phyloP scores from a whole-genome alignment of 2,888 invertebrate genomes.

The Balanococcus diminutus region DNA sequence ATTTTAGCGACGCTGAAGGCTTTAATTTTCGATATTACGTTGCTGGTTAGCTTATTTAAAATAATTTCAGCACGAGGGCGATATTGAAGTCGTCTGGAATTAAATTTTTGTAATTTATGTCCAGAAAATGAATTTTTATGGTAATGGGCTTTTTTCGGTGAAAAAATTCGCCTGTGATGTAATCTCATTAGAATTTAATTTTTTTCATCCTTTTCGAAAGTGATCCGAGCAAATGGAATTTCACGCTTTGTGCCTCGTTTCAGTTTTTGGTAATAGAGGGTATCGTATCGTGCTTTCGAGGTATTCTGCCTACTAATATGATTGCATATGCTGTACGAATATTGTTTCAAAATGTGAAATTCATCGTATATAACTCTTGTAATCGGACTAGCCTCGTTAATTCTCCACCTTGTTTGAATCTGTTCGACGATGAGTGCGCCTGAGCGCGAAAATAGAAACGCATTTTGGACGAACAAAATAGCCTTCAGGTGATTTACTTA shows the following conservation, averaged over 20 bases:
- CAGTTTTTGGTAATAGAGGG: background rate
- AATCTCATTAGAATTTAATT: background rate
- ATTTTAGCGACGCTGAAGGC: background rate
- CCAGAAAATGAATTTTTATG: background rate
- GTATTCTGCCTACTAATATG: background rate
- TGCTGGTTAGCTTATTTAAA: constrained; percentile 1
- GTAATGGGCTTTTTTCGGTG: background rate
- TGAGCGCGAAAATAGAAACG: background rate
- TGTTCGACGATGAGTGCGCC: background rate
- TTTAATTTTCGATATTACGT: background rate
- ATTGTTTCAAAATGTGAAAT: background rate
- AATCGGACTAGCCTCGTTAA: background rate
- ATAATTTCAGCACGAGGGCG: background rate
- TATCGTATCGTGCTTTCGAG: background rate
- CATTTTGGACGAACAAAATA: background rate
- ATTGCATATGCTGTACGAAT: background rate
- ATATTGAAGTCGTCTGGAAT: background rate
- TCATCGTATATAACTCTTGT: background rate
- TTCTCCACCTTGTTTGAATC: background rate
- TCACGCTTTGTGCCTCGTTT: background rate
- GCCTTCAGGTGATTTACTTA: background rate
- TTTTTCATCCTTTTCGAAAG: background rate
- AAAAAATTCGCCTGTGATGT: background rate
- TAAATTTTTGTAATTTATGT: background rate
- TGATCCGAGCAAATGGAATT: background rate